Evolutionary conservation across 1,140 invertebrate species (phyloP).

Genomic region (Eulimnadia texana): DNA sequence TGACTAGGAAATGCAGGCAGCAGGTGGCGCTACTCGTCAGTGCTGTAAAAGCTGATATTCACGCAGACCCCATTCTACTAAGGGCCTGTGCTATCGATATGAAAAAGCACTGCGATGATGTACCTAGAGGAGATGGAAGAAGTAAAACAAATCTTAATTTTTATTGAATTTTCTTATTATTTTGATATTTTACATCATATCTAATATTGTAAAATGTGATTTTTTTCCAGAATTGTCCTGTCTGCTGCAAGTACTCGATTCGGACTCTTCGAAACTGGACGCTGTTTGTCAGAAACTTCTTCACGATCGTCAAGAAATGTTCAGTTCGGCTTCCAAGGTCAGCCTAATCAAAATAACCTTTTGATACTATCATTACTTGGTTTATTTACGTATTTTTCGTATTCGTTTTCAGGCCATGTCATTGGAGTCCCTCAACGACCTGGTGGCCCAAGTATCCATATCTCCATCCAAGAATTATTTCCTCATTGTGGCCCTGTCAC

Average conservation of each 20-base stretch:
- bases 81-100: slow-evolving; percentile 37
- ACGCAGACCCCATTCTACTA: slow-evolving; percentile 39
- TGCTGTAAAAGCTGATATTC: slow-evolving; percentile 39
- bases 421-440: slow-evolving; percentile 51
- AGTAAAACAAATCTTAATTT: slow-evolving; percentile 18
- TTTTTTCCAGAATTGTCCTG: slow-evolving; percentile 28
- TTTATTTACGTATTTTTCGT: too few species aligned
- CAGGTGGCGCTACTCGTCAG: slow-evolving; percentile 56
- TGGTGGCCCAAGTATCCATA: slow-evolving; percentile 46
- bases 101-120: slow-evolving; percentile 31
- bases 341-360: too few species aligned
- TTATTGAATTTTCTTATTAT: slow-evolving; percentile 16
- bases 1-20: slow-evolving; percentile 53
- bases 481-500: slow-evolving; percentile 47
- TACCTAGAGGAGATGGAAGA: slow-evolving; percentile 35
- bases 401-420: slow-evolving; percentile 32
- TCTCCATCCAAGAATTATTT: slow-evolving; percentile 68
- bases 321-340: slow-evolving; percentile 24
- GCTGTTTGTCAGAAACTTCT: slow-evolving; percentile 17
- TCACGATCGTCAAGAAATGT: slow-evolving; percentile 17
- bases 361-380: too few species aligned
- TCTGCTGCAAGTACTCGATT: slow-evolving; percentile 17
- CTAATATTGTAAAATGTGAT: too few species aligned
- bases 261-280: slow-evolving; percentile 17
- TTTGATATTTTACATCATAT: slow-evolving; percentile 18